Evolutionary conservation across 1,140 invertebrate species (phyloP), one percentile per base, ranked within the genome.

Genomic region (Drosophila aff.): DNA sequence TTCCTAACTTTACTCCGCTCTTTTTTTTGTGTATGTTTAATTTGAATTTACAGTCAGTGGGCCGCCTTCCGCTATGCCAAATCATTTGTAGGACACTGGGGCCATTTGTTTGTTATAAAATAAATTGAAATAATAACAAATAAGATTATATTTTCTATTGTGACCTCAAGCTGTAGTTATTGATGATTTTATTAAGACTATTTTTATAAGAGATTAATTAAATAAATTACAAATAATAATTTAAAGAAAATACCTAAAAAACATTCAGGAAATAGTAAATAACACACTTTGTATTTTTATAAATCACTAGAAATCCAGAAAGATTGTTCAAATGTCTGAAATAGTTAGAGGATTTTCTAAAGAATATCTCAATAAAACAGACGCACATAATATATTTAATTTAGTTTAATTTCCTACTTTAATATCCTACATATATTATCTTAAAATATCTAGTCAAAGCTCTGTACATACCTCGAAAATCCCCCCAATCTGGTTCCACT

Each of bases 11-110:
- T 79, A 74, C 53, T 52, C 41, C 2, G 28, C 0, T 52, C 77
- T 64, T 79, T 61, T 61, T 61, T 72, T 40, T 80, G 43, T 72
- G 41, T 73, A 72, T 69, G 49, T 85, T 82, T 86, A 86, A 86
- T 86, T 86, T 86, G 82, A 73, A 79, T 86, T 86, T 86, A 86
- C 82, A 86, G 82, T 76, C 82, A 81, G 65, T 82, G 79, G 82
- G 79, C 68, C 82, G 82, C 82, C 82, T 82, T 82, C 79, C 82
- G 82, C 76, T 72, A 71, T 47, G 61, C 66, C 68, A 86, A 86
- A 79, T 79, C 50, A 85, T 79, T 69, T 75, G 59, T n/a, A 38
- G 71, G 46, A 86, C 82, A 76, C 18, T 86, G 66, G 52, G 5
- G 1, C 10, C 10, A 61, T 38, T 46, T 44, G 11, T 53, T 26